Base-by-base conservation (phyloP, 2,888 invertebrate genomes). In the Ophion ventricosus region DNA sequence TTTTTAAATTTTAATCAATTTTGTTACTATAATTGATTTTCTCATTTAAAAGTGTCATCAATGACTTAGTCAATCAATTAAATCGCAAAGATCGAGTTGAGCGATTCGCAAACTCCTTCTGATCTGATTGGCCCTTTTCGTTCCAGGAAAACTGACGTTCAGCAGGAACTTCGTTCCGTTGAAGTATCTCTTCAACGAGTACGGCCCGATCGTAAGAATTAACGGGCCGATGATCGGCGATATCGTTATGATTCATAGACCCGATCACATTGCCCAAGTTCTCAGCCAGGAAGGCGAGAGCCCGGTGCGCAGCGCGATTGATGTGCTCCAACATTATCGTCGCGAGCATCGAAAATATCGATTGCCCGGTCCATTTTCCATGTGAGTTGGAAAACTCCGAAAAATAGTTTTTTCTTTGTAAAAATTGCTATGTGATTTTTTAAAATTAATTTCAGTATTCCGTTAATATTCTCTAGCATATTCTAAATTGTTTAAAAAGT, bases 131-230 rank as follows among this genome's bases (percentile, higher is more conserved):
- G 11, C 57, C 10, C 8, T 23, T 57, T 57, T 23, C 23, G 17
- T 54, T 56, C 40, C 64, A 88, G 94, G 94, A 74, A 91, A 93
- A 78, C 87, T 95, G 49, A 91, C 91, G 43, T 94, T 94, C 94
- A 94, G 94, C 69, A 93, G 93, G 26, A 94, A 94, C 80, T 85
- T 93, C 10, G 91, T 91, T 10, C 92, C 94, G 1, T 92, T 94
- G 75, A 93, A 92, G 40, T 94, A 93, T 86, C 88, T 95, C 7
- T 93, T 94, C 85, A 92, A 94, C 73, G 93, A 94, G 85, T 96
- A 96, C 86, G 96, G 96, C 0, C 96, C 96, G 0, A 94, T 96
- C 1, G 96, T 96, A 10, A 94, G 96, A 73, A 94, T 96, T 72
- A 94, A 95, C 26, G 96, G 96, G 35, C 96, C 96, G 0, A 94